Conservation (phyloP, 2,888 invertebrate genomes). For the Hylaea fasciaria region DNA sequence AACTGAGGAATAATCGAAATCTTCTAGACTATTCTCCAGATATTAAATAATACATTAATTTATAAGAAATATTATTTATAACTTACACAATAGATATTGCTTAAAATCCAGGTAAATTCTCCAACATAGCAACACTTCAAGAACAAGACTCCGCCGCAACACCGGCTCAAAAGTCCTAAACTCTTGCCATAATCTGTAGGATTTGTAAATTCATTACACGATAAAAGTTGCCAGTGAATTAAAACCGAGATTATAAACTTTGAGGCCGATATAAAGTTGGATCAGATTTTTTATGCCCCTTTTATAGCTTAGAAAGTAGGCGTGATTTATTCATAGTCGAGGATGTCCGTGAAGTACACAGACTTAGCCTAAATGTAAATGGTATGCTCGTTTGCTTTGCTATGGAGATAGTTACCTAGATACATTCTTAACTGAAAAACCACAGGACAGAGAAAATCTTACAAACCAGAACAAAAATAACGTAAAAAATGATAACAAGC, state of each 20-base stretch:
- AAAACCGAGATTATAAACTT: slow-evolving; percentile 68
- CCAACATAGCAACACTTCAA: slow-evolving; percentile 11
- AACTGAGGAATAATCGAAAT: too few species aligned
- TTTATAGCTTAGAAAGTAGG: slow-evolving; percentile 47
- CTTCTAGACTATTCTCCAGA: too few species aligned
- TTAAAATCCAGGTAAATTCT: neutral
- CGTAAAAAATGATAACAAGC: too few species aligned
- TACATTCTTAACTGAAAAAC: too few species aligned
- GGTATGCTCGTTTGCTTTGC: too few species aligned
- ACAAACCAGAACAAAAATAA: too few species aligned
- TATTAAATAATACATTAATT: too few species aligned
- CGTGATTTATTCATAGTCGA: slow-evolving; percentile 25
- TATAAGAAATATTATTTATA: too few species aligned
- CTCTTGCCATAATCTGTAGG: slow-evolving; percentile 46
- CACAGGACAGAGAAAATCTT: too few species aligned
- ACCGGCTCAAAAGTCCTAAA: slow-evolving; percentile 31
- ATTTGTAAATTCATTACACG: slow-evolving; percentile 71
- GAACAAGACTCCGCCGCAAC: slow-evolving; percentile 11
- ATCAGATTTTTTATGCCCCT: slow-evolving; percentile 46
- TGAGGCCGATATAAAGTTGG: slow-evolving; percentile 50
- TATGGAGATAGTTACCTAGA: too few species aligned
- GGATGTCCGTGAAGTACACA: slow-evolving; percentile 5
- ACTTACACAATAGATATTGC: neutral
- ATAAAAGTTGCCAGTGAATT: slow-evolving; percentile 67
- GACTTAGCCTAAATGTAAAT: slow-evolving; percentile 6